Base-by-base conservation (phyloP, 1,140 invertebrate species). In the Luehdorfia chinensis region DNA sequence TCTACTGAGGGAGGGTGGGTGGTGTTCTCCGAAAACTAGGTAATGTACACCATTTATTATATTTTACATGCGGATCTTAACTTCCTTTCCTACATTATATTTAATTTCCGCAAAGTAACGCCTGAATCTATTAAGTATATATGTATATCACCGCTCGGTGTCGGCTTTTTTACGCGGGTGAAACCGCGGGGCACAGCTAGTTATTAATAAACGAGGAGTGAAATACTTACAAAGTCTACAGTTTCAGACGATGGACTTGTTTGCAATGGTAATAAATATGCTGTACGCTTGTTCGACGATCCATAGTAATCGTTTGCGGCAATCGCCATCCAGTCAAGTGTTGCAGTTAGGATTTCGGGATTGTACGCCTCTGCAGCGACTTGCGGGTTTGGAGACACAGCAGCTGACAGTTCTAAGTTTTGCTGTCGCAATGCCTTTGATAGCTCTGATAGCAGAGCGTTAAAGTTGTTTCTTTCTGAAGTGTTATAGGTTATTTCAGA, bases 231-330 rank as follows among this genome's bases (percentile, higher is more conserved):
- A 44, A 71, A 62, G 33, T 61, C 39, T 2, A 12, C 67, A 37
- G 59, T 66, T 55, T 51, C 57, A 49, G 49, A 47, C 11, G 39
- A 30, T 11, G 68, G 59, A 18, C 36, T 59, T 2, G 46, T 60
- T 8, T 92, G 94, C 50, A 96, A 84, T 0, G 95, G 95, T 0
- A 95, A 91, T 9, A 96, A 91, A 64, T 96, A 95, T 1, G 94
- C 94, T 2, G 95, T 96, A 59, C 91, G 91, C 55, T 94, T 94
- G 55, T 95, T 94, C 90, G 94, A 95, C 57, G 94, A 92, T 0
- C 94, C 95, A 59, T 96, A 95, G 70, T 91, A 96, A 63, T 96
- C 95, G 59, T 96, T 96, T 0, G 94, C 91, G 91, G 96, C 96
- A 1, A 97, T 92, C 1, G 92, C 90, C 7, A 92, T 88, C 94